phyloP scores from a whole-genome alignment of 2,113 vertebrate genomes.

The Pavo muticus region DNA sequence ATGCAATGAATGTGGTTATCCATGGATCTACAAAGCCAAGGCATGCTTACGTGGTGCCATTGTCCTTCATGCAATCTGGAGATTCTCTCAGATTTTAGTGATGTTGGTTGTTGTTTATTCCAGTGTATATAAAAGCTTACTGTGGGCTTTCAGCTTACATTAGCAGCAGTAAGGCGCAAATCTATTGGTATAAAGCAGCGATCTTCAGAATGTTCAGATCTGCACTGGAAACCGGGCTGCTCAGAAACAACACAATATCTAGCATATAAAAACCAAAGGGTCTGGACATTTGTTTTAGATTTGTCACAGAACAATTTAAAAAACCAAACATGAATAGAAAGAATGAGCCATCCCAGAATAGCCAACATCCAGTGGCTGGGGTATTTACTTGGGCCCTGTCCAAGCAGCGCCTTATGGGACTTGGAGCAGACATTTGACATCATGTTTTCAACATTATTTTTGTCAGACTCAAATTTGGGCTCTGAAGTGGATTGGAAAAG shows the following conservation, averaged over 20 bases:
- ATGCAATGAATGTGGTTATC: background rate
- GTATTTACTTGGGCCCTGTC: conserved; percentile 65
- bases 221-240: conserved; percentile 16
- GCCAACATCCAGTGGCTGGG: conserved; percentile 71
- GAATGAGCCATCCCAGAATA: conserved; percentile 74
- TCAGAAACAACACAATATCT: conserved; percentile 3
- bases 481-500: conserved; percentile 30
- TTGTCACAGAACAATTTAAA: conserved; percentile 74
- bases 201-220: background rate
- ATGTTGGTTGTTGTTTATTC: background rate
- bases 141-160: background rate
- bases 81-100: background rate
- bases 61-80: background rate
- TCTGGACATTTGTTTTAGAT: conserved; percentile 74
- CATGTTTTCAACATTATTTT: conserved; percentile 69
- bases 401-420: conserved; percentile 64
- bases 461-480: conserved; percentile 38
- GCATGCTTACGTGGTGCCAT: background rate
- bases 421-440: conserved; percentile 70
- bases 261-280: conserved; percentile 21
- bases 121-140: background rate
- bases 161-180: background rate
- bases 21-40: background rate
- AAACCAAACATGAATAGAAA: conserved; percentile 74
- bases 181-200: background rate